These are phyloP conservation scores for Avahi laniger DNA, from an alignment of 2,797 vertebrate species.

Conservation along the genomic window DNA sequence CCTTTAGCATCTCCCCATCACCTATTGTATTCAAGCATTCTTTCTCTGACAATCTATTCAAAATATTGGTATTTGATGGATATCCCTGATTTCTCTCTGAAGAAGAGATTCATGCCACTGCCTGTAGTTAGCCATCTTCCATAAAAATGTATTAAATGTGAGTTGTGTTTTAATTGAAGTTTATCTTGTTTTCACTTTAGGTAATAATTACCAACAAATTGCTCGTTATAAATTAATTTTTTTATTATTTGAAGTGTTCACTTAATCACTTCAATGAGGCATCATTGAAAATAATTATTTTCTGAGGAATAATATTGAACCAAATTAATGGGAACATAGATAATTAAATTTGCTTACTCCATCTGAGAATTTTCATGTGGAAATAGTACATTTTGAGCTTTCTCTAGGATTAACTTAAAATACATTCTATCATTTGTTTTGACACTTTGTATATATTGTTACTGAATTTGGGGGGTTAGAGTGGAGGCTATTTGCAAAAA, in stretches of 20 bases:
- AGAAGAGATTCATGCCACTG: not conserved
- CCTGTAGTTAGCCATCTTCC: not conserved
- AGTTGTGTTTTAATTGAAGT: not conserved
- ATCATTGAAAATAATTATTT: not conserved
- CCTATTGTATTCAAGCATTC: not conserved
- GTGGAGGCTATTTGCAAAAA: not conserved
- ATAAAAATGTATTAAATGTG: not conserved
- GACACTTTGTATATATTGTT: not conserved
- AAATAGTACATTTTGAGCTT: conserved; percentile 6
- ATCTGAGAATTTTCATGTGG: not conserved
- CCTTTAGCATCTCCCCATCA: not conserved
- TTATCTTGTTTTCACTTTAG: not conserved
- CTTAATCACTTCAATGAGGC: not conserved
- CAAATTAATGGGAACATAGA: not conserved
- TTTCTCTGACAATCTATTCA: not conserved
- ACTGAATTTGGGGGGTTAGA: not conserved
- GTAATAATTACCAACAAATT: not conserved
- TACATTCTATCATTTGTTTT: conserved; percentile 24
- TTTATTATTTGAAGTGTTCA: not conserved
- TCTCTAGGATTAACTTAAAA: not conserved
- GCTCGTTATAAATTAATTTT: not conserved
- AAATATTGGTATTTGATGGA: not conserved
- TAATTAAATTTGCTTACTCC: not conserved
- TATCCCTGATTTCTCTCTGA: not conserved
- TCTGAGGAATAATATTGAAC: not conserved